Base-by-base conservation (phyloP, 1,140 invertebrate species). In the Aphaenogaster ashmeadi region DNA sequence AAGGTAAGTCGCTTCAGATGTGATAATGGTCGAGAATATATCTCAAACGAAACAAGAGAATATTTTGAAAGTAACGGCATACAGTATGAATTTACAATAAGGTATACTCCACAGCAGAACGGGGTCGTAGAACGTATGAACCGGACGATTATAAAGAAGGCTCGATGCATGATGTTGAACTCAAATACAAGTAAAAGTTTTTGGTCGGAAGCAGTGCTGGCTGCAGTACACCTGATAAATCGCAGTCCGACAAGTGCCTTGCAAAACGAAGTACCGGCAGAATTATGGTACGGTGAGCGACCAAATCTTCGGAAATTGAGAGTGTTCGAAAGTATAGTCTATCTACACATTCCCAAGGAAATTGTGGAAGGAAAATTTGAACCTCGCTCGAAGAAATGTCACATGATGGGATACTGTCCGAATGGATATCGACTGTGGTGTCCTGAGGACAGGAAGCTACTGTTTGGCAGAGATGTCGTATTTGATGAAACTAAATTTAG, bases 61-160 rank as follows among this genome's bases (percentile, higher is more conserved):
- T 58, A 33, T 62, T 36, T 62, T 13, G 27, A 62, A 9, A 13
- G 1, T 3, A 27, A 38, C 5, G 60, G 11, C 2, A 62, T 62
- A 5, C 27, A 62, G 2, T 62, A 13, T 33, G 58, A 62, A 62
- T 33, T 62, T 8, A 21, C 41, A 15, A 56, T 79, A 0, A 5
- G 64, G 8, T 50, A 78, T 9, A 78, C 60, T 44, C 74, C 84
- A 47, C 9, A 87, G 27, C 74, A 87, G 27, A 87, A 79, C 9
- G 85, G 85, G 3, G 36, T 77, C 2, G 72, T 50, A 0, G 83
- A 86, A 6, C 44, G 72, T 0, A 67, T 67, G 7, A 87, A 87
- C 15, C 18, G 85, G 3, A 87, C 75, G 8, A 21, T 80, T 11
- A 4, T 80, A 7, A 66, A 87, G 15, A 64, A 36, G 2, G 36